Base-by-base conservation (phyloP, 1,140 invertebrate genomes). In the Rhyzopertha dominica region DNA sequence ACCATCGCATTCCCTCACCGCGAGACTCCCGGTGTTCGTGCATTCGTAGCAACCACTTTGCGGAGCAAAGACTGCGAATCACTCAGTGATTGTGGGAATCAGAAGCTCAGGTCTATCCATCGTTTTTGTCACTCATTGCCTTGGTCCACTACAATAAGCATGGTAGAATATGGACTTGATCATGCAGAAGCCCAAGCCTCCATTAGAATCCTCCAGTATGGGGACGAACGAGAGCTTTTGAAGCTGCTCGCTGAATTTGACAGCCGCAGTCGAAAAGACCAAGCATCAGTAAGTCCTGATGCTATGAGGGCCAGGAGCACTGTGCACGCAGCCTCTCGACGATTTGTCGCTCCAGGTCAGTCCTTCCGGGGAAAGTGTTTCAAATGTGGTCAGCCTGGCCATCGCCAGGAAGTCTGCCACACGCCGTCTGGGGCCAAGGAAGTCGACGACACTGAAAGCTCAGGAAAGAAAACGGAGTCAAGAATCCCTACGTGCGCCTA, bases 141-240 rank as follows among this genome's bases (percentile, higher is more conserved):
- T 14, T 49, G 25, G 47, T n/a, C n/a, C n/a, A n/a, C 17, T 36
- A 12, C 45, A 7, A 13, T 49, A 19, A 49, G 43, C 32, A 47
- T 49, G 47, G 47, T 49, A 2, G 47, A 46, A 18, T 49, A 32
- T 37, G 47, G 47, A 3, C 36, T 49, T 14, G 47, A 49, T 25
- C 42, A 47, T 29, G n/a, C 16, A 17, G 42, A 49, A 28, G 42
- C 34, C 16, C 42, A 20, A 26, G 14, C 47, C n/a, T 4, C 42
- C 2, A 16, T 49, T 5, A 22, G 24, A 10, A 34, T 49, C 8
- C 32, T 37, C 19, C 17, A 36, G 13, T 43, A 42, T 7, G 17
- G 36, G 23, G 14, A 28, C 3, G 43, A 49, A 2, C 43, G 43
- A 4, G 28, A 46, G 23, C 25, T 46, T 3, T 16, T 46, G 20